phyloP scores from a whole-genome alignment of 2,888 invertebrate genomes.

The Nemurella pictetii region DNA sequence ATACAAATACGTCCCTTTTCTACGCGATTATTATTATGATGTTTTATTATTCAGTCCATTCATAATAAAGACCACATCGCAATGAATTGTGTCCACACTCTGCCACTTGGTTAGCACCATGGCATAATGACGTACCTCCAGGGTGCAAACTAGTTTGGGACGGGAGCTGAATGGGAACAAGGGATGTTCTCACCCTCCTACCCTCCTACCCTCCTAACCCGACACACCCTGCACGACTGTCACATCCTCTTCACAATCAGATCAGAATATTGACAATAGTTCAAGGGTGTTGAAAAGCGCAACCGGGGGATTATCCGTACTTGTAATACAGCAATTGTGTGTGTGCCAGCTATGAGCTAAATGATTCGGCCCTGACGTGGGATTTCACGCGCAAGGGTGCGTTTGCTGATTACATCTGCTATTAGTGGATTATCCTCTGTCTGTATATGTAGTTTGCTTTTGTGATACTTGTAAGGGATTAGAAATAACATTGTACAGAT shows the following conservation, averaged over 20 bases:
- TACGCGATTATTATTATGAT: slow-evolving; percentile 10
- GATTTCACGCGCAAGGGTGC: background rate
- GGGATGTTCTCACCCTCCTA: background rate
- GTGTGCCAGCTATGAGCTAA: background rate
- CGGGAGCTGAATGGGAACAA: background rate
- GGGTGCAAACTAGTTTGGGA: background rate
- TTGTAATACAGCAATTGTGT: background rate
- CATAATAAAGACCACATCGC: slow-evolving; percentile 22
- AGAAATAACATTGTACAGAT: background rate
- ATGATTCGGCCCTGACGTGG: background rate
- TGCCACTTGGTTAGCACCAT: background rate
- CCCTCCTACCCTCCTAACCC: background rate
- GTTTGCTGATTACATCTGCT: background rate
- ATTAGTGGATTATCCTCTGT: background rate
- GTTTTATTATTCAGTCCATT: slow-evolving; percentile 12
- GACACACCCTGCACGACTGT: background rate
- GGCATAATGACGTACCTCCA: background rate
- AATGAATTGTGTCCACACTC: slow-evolving; percentile 13
- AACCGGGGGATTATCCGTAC: background rate
- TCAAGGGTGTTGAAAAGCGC: background rate
- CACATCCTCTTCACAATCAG: background rate
- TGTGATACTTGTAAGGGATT: background rate
- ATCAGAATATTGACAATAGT: background rate
- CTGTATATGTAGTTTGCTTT: background rate
- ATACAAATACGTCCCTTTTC: background rate